phyloP scores from a whole-genome alignment of 2,113 vertebrate species.

The Cryptomyrus ogoouensis region DNA sequence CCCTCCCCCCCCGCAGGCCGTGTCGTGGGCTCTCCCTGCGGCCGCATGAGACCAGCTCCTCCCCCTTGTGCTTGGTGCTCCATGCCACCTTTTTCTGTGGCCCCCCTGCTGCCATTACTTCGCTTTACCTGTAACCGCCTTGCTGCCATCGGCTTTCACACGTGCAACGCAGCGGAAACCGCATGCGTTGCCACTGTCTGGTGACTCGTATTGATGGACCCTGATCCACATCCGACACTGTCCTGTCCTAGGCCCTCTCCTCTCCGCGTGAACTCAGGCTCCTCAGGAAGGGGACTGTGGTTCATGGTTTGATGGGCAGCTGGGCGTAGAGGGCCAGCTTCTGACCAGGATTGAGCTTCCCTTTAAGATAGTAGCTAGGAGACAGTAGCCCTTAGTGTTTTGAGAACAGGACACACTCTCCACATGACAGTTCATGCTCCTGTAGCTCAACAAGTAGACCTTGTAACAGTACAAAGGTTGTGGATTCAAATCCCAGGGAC shows the following conservation, averaged over 20 bases:
- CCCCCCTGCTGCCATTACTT: conserved; percentile 25
- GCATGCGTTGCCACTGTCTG: background rate
- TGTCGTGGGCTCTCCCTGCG: background rate
- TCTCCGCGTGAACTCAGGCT: background rate
- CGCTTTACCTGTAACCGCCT: conserved; percentile 18
- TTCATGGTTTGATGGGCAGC: conserved; percentile 18
- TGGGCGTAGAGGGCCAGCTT: background rate
- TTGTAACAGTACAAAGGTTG: background rate
- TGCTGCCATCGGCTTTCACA: conserved; percentile 1
- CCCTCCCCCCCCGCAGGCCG: background rate
- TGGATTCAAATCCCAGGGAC: background rate
- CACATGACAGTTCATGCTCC: background rate
- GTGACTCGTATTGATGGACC: background rate
- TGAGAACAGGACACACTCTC: background rate
- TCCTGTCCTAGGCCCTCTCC: background rate
- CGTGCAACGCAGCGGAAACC: conserved; percentile 10
- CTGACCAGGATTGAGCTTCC: background rate
- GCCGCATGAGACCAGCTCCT: conserved; percentile 6
- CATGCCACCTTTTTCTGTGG: conserved; percentile 25
- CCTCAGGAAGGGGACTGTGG: background rate
- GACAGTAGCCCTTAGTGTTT: conserved; percentile 22
- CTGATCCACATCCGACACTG: background rate
- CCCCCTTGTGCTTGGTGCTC: conserved; percentile 21
- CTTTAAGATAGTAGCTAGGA: conserved; percentile 34
- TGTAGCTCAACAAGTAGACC: background rate